phyloP scores from a whole-genome alignment of 2,113 vertebrate genomes.

The Mirza zaza region DNA sequence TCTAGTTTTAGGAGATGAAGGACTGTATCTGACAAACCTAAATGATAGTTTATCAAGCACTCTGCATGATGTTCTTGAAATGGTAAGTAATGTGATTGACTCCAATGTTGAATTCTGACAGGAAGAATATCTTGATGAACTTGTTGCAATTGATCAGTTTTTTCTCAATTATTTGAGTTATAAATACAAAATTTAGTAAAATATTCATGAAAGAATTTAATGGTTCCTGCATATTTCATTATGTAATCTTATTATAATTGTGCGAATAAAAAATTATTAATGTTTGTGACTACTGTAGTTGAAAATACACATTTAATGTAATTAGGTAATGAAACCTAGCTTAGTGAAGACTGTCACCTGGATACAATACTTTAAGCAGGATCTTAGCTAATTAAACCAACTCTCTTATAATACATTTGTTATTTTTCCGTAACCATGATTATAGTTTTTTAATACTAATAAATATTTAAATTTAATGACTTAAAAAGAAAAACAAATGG shows the following conservation, averaged over 20 bases:
- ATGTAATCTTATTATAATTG: background rate
- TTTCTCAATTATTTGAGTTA: slow-evolving; percentile 22
- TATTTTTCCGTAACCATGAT: slow-evolving; percentile 18
- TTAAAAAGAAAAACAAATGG: slow-evolving; percentile 27
- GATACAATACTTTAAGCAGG: background rate
- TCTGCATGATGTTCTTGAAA: slow-evolving; percentile 90
- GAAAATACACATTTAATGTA: background rate
- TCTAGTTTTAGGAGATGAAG: slow-evolving; percentile 83
- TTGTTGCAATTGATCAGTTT: background rate
- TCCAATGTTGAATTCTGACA: background rate
- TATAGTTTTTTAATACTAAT: slow-evolving; percentile 18
- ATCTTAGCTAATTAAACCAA: background rate
- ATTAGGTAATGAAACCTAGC: background rate
- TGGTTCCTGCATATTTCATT: background rate
- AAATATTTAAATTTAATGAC: background rate
- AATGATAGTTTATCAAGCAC: slow-evolving; percentile 90
- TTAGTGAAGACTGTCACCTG: background rate
- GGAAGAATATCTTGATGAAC: background rate
- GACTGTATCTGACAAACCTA: slow-evolving; percentile 80
- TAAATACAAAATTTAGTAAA: slow-evolving; percentile 19
- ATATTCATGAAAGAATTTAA: background rate
- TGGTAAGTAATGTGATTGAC: slow-evolving; percentile 87
- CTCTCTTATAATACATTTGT: background rate
- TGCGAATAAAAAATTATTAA: background rate
- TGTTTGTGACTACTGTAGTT: background rate